These are phyloP conservation scores for Pseudotriccus pelzelni DNA, from an alignment of 2,797 vertebrate species.

Conservation along the genomic window DNA sequence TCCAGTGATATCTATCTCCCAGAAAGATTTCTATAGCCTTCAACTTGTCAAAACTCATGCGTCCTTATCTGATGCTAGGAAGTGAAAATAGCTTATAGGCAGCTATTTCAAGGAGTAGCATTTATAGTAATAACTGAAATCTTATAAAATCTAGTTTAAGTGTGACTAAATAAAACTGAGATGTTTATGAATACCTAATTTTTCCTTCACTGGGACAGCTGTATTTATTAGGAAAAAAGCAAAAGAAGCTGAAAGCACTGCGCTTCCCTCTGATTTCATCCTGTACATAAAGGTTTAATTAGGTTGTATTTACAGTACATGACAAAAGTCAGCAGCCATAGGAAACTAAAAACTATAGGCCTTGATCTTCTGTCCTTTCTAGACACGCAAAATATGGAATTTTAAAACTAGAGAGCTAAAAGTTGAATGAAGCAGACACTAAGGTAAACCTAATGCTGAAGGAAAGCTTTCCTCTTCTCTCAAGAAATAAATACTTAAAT, in stretches of 20 bases:
- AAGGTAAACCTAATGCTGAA: neutral
- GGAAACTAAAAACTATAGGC: neutral
- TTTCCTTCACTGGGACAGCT: neutral
- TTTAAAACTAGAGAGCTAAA: neutral
- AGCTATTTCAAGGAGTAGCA: neutral
- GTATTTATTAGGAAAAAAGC: neutral
- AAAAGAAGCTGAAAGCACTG: neutral
- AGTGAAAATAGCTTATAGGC: neutral
- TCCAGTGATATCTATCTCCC: slow-evolving; percentile 10
- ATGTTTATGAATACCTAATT: neutral
- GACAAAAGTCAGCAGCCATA: neutral
- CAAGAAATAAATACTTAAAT: neutral
- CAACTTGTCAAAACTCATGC: slow-evolving; percentile 18
- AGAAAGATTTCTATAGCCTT: neutral
- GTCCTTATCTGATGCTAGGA: neutral
- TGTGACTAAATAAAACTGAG: neutral
- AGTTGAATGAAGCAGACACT: neutral
- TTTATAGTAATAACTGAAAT: neutral
- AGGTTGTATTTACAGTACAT: neutral
- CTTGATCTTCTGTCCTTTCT: neutral
- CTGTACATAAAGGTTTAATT: neutral
- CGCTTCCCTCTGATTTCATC: neutral
- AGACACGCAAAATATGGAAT: neutral
- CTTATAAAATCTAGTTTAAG: neutral
- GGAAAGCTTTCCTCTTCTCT: neutral